Evolutionary conservation across 1,140 invertebrate genomes (phyloP).

Genomic region (Cryptotermes secundus): DNA sequence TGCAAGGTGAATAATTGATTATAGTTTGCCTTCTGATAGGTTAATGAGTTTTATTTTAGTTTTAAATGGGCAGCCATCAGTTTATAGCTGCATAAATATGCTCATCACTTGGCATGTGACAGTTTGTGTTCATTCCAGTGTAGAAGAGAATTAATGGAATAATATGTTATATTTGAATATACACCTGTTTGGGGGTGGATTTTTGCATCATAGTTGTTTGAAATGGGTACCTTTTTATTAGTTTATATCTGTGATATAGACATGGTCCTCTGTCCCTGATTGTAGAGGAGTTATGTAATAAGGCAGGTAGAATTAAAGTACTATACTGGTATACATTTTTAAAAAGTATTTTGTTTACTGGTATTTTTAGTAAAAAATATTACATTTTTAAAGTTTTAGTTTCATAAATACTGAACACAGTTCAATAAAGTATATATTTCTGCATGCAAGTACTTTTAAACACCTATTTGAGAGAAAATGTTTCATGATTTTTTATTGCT

Average conservation of each 20-base stretch:
- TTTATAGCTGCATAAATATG: conserved; percentile 5
- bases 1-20: not conserved
- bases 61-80: not conserved
- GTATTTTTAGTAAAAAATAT: too few relatives aligned
- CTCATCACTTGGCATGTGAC: not conserved
- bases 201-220: not conserved
- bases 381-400: too few relatives aligned
- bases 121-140: not conserved
- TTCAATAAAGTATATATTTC: too few relatives aligned
- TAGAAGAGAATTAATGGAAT: not conserved
- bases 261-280: too few relatives aligned
- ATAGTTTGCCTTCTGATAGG: not conserved
- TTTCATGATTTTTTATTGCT: too few relatives aligned
- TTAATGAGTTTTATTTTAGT: not conserved
- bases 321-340: too few relatives aligned
- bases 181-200: not conserved
- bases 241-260: not conserved
- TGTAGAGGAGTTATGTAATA: too few relatives aligned
- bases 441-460: too few relatives aligned
- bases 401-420: too few relatives aligned
- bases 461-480: too few relatives aligned
- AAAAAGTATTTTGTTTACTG: too few relatives aligned
- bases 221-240: not conserved
- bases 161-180: not conserved
- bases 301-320: too few relatives aligned